phyloP scores from a whole-genome alignment of 2,797 vertebrate species.

The Poeciliopsis paucimaculata region DNA sequence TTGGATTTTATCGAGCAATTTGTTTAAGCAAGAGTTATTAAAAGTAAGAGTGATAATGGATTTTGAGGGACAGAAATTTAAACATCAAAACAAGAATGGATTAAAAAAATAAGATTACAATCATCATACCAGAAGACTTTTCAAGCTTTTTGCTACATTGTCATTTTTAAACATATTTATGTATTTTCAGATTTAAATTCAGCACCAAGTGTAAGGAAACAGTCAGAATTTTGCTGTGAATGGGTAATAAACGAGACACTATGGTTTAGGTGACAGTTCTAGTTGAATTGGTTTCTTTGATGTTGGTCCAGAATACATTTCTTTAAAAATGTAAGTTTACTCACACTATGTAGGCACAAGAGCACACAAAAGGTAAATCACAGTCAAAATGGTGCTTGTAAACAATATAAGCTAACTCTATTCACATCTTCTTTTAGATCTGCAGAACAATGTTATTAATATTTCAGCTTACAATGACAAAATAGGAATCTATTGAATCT shows the following conservation, averaged over 20 bases:
- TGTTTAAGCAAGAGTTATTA: conserved; percentile 1
- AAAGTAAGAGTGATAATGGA: conserved; percentile 21
- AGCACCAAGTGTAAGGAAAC: conserved; percentile 21
- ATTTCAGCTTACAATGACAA: conserved; percentile 1
- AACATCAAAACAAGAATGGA: conserved; percentile 3
- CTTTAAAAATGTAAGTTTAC: conserved; percentile 7
- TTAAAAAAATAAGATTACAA: conserved; percentile 7
- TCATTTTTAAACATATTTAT: not conserved
- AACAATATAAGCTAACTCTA: conserved; percentile 4
- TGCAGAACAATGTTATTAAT: conserved; percentile 4
- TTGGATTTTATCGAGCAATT: not conserved
- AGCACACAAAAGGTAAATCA: conserved; percentile 19
- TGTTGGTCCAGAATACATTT: conserved; percentile 20
- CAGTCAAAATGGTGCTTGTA: conserved; percentile 29
- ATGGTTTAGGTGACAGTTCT: not conserved
- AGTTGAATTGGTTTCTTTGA: not conserved
- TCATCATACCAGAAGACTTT: conserved; percentile 15
- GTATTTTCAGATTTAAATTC: conserved; percentile 14
- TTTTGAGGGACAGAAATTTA: conserved; percentile 30
- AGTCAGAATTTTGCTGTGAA: conserved; percentile 3
- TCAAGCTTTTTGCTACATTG: conserved; percentile 11
- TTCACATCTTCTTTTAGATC: conserved; percentile 2
- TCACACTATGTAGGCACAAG: not conserved
- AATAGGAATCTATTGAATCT: conserved; percentile 12
- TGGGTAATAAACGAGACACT: not conserved